A percentile compares a stretch with the other conserved stretches of the same genome.
Conservation (phyloP, 2,113 vertebrate species). For the Hystrix cristata region DNA sequence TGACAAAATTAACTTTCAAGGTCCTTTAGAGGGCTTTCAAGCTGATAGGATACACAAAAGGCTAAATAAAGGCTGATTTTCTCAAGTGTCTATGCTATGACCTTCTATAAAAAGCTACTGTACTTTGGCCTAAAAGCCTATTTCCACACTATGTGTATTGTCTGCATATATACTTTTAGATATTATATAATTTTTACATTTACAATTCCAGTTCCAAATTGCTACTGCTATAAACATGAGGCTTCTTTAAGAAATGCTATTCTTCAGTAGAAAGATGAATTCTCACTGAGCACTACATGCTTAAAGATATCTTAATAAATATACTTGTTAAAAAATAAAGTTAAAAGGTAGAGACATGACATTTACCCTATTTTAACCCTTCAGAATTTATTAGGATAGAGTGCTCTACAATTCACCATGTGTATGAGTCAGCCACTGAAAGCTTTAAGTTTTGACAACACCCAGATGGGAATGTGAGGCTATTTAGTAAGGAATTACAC, state of each 20-base stretch:
- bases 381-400: not conserved
- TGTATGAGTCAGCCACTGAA: not conserved
- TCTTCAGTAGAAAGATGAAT: constrained; percentile 37
- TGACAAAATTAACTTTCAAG: constrained; percentile 7
- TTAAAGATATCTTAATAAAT: constrained; percentile 34
- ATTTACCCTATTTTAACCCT: not conserved
- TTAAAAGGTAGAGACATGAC: not conserved
- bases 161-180: not conserved
- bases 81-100: not conserved
- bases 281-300: constrained; percentile 26
- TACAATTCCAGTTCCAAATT: constrained; percentile 33
- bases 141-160: not conserved
- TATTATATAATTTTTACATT: not conserved
- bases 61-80: not conserved
- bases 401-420: not conserved
- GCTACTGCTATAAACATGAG: constrained; percentile 13
- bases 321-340: not conserved
- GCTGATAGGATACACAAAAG: not conserved
- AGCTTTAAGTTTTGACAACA: constrained; percentile 34
- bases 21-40: not conserved
- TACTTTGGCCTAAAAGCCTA: constrained; percentile 5
- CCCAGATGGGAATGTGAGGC: not conserved
- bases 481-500: constrained; percentile 34
- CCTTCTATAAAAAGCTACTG: not conserved
- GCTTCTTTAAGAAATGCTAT: constrained; percentile 25